Evolutionary conservation across 2,888 invertebrate species (phyloP), one percentile per base, ranked within the genome.

Genomic region (Eremobia ochroleuca): DNA sequence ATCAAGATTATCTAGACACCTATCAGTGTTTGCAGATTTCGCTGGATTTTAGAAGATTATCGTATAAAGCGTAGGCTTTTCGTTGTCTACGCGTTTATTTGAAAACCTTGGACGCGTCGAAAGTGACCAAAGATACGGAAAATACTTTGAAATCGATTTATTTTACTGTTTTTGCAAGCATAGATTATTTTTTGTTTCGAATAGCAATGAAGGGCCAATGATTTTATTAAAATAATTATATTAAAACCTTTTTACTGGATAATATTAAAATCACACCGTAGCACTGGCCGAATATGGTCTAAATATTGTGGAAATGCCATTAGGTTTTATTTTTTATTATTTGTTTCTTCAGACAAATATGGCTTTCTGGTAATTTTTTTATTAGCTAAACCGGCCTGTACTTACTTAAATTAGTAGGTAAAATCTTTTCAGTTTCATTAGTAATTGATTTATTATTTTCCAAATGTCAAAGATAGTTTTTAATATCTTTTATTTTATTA

Each of bases 1-100:
- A 95, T 96, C 96, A 96, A 92, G 92, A 94, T 96, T 94, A 95
- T 90, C 91, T 89, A 75, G 92, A 93, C 92, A 89, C 91, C 88
- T 93, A 92, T 92, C 93, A 86, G 77, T 95, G 95, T 96, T 95
- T 94, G 92, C 94, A 91, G 92, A 94, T 94, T 95, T 92, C 87
- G 87, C 43, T 83, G 94, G 95, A 92, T 95, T 95, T 94, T 91
- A 70, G 79, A 81, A 94, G 96, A 95, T 96, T 95, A 95, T 85
- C 85, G 77, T 83, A 83, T 87, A 90, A 93, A 91, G 92, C 90
- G 70, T 75, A 78, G 89, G 90, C 88, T 91, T 91, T 85, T 85
- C 79, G 65, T 72, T 87, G 91, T 92, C 88, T 90, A 87, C 73
- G 87, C 86, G 83, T 61, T 62, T 91, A 91, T 92, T 90, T 90